These are phyloP conservation scores for Gorsachius goisagi DNA, from an alignment of 2,113 vertebrate species.

Conservation along the genomic window DNA sequence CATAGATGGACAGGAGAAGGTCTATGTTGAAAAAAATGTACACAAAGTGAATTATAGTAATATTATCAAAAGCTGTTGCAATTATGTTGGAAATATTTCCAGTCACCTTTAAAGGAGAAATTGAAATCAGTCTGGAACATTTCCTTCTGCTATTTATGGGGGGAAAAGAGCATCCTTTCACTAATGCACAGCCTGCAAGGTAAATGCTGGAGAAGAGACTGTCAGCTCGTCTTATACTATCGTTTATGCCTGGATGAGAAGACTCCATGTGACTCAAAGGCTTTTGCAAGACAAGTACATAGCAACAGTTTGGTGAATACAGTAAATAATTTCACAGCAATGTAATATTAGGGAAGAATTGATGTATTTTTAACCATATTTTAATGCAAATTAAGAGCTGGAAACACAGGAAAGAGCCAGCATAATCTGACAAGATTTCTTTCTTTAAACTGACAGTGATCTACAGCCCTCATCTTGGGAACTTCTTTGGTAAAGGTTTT, in stretches of 20 bases:
- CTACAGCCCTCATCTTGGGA: background rate
- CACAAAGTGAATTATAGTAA: background rate
- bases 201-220: background rate
- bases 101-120: background rate
- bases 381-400: conserved; percentile 29
- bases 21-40: background rate
- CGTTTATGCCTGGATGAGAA: background rate
- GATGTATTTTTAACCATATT: background rate
- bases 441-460: conserved; percentile 15
- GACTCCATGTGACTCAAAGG: background rate
- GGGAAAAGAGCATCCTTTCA: background rate
- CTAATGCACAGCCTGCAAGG: background rate
- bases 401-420: background rate
- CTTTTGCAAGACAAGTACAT: background rate
- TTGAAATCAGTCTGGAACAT: background rate
- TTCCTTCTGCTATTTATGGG: background rate
- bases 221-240: background rate
- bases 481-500: background rate
- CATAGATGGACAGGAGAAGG: background rate
- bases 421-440: background rate
- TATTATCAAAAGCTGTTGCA: background rate
- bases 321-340: background rate
- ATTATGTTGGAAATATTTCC: background rate
- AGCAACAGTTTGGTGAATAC: background rate
- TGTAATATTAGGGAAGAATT: background rate